Base-by-base conservation (phyloP, 2,113 vertebrate species). In the Fulica atra region DNA sequence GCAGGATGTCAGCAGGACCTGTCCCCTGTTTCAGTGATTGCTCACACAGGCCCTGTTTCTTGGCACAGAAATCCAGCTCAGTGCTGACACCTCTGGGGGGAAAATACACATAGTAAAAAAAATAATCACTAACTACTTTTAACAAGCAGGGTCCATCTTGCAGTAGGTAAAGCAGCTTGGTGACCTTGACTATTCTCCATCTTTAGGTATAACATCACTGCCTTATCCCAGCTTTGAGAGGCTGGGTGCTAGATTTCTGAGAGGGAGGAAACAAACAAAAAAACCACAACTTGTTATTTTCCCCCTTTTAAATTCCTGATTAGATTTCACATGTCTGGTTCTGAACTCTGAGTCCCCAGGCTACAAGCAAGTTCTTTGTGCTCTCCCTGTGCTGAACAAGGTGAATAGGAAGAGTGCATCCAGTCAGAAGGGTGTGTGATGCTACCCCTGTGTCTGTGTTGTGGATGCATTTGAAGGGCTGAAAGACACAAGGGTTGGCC, bases 341-440 rank as follows among this genome's bases (percentile, higher is more conserved):
- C 38, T 57, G 91, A 91, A 92, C 77, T 92, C 91, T 48, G 81
- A 89, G 93, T 93, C 38, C 53, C 31, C 60, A 73, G 61, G 23
- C 83, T 86, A 87, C 78, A 95, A 87, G 93, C 77, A 84, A 69
- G 38, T 35, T 81, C 95, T 95, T 97, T 95, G 94, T 96, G 69
- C 57, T 95, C 54, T 74, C 10, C 5, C 53, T 8, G 1, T 79
- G 73, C 61, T 65, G 8, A 25, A 65, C 35, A 92, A 33, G 42
- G 60, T 91, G 89, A 92, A 69, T 91, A 89, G 83, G 36, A 69
- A 2, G 25, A 84, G n/a, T 44, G 9, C 77, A 72, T 92, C 96
- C 94, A 87, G 91, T 93, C 95, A 91, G 94, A 95, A 89, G 93
- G 63, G 70, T 50, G 35, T 48, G 11, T 96, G 93, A 89, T 0